Conservation (phyloP, 2,797 vertebrate species). For the Epinephelus coioides region DNA sequence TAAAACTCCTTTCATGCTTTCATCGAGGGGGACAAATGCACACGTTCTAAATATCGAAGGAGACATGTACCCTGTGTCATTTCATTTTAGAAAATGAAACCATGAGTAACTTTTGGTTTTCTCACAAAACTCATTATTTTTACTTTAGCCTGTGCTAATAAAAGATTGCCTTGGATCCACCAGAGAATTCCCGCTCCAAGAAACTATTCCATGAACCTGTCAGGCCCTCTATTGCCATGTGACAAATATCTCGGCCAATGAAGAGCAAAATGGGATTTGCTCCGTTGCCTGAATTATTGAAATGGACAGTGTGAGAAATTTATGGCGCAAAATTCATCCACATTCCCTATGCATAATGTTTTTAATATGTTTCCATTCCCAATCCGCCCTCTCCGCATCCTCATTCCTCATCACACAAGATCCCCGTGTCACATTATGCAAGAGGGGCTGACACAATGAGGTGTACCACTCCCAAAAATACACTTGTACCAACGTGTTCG, state of each 20-base stretch:
- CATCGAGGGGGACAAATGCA: too few species aligned
- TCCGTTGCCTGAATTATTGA: slow-evolving; percentile 80
- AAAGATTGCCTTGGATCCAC: slow-evolving; percentile 24
- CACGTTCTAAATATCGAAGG: too few species aligned
- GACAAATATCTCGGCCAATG: slow-evolving; percentile 73
- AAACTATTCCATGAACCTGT: slow-evolving; percentile 61
- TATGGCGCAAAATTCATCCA: slow-evolving; percentile 67
- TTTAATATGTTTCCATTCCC: slow-evolving; percentile 52
- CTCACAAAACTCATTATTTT: slow-evolving; percentile 21
- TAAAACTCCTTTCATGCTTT: too few species aligned
- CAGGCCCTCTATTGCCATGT: slow-evolving; percentile 73
- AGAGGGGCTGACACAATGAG: slow-evolving; percentile 47
- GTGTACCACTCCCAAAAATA: slow-evolving; percentile 42
- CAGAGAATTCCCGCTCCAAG: slow-evolving; percentile 23
- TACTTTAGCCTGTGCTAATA: not conserved
- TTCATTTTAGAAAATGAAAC: slow-evolving; percentile 24
- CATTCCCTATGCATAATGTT: slow-evolving; percentile 62
- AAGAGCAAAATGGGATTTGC: slow-evolving; percentile 74
- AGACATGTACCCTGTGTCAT: not conserved
- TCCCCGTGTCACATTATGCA: slow-evolving; percentile 46
- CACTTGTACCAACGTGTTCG: not conserved
- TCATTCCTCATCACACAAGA: slow-evolving; percentile 25
- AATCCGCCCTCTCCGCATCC: slow-evolving; percentile 31
- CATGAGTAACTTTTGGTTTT: slow-evolving; percentile 12
- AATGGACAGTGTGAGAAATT: slow-evolving; percentile 75